Evolutionary conservation across 2,113 vertebrate genomes (phyloP).

Genomic region (Montifringilla adamsi): DNA sequence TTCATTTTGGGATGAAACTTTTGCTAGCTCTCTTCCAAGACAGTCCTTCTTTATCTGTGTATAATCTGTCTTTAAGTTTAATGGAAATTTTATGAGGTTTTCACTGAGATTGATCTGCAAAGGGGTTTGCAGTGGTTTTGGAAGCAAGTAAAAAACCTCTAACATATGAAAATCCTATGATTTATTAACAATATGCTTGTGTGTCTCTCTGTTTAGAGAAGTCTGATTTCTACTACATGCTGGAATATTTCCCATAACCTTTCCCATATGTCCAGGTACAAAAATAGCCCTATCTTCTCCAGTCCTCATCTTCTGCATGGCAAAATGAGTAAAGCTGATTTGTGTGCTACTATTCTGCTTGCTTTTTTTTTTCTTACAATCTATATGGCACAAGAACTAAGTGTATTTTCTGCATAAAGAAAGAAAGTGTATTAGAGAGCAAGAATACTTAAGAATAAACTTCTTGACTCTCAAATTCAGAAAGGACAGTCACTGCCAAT

Average conservation of each 20-base stretch:
- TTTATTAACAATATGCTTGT: not conserved
- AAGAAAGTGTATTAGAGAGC: constrained; percentile 12
- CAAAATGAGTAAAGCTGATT: not conserved
- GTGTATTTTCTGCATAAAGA: not conserved
- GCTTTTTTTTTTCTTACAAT: not conserved
- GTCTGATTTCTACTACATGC: not conserved
- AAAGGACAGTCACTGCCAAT: not conserved
- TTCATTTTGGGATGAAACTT: not conserved
- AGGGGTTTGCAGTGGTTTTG: not conserved
- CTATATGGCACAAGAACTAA: not conserved
- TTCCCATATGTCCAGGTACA: not conserved
- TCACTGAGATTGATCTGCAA: not conserved
- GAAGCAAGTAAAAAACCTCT: not conserved
- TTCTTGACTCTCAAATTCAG: constrained; percentile 28
- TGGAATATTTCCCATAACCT: not conserved
- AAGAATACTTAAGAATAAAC: constrained; percentile 29
- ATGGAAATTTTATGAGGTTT: not conserved
- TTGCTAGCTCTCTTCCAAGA: not conserved
- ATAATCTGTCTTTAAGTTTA: not conserved
- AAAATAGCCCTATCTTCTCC: not conserved
- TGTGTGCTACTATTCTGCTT: not conserved
- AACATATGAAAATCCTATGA: not conserved
- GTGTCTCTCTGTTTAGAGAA: not conserved
- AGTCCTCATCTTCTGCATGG: not conserved
- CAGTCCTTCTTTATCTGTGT: not conserved